phyloP scores from a whole-genome alignment of 2,888 invertebrate species.

The Megamerina dolium region DNA sequence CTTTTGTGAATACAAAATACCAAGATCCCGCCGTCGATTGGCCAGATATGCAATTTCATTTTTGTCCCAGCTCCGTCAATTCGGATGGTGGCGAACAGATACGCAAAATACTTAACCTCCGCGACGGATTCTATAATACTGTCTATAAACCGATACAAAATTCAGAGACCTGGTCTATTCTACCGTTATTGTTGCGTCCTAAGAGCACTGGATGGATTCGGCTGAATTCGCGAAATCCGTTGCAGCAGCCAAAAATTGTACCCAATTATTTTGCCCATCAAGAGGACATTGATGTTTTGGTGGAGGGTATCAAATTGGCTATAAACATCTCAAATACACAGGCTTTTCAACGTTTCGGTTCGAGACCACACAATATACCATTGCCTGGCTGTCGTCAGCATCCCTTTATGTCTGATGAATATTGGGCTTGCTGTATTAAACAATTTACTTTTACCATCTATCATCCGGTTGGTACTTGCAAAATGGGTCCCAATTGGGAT shows the following conservation, averaged over 20 bases:
- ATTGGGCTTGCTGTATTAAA: constrained; percentile 79
- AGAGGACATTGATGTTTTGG: constrained; percentile 70
- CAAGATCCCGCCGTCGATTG: constrained; percentile 70
- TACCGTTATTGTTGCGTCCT: constrained; percentile 76
- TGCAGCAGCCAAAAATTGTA: constrained; percentile 76
- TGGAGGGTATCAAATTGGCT: constrained; percentile 80
- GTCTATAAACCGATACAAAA: constrained; percentile 75
- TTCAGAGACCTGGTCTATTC: constrained; percentile 77
- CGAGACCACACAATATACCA: constrained; percentile 69
- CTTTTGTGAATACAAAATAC: constrained; percentile 81
- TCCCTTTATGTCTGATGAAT: constrained; percentile 69
- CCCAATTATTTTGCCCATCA: constrained; percentile 88
- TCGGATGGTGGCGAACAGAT: constrained; percentile 79
- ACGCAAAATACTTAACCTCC: constrained; percentile 64
- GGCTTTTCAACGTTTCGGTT: constrained; percentile 75
- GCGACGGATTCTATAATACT: constrained; percentile 76
- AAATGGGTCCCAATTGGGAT: constrained; percentile 78
- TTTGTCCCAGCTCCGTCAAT: constrained; percentile 76
- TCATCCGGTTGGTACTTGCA: constrained; percentile 78
- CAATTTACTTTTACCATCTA: constrained; percentile 80
- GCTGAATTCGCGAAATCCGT: constrained; percentile 72
- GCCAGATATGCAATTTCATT: constrained; percentile 85
- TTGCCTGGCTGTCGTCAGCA: constrained; percentile 76
- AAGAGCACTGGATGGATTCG: constrained; percentile 84
- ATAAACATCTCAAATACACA: constrained; percentile 71